Percentiles rank a stretch among this genome's conserved stretches.
phyloP scores from a whole-genome alignment of 2,888 invertebrate genomes.

The Entomobrya multifasciata region DNA sequence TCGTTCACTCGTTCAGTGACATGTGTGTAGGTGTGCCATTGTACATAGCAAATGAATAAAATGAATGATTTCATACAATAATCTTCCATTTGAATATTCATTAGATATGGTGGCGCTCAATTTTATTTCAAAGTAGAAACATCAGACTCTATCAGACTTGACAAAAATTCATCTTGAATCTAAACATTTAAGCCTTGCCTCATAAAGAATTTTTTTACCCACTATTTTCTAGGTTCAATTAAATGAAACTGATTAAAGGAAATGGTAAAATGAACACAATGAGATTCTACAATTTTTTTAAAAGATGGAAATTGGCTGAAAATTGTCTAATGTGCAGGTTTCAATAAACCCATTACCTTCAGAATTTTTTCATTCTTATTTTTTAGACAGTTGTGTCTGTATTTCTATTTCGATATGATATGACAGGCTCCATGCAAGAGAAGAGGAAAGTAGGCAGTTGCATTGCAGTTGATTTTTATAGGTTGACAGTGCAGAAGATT shows the following conservation, averaged over 20 bases:
- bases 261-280: no score
- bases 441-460: not conserved
- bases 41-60: not conserved
- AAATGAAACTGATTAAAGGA: no score
- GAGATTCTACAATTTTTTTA: no score
- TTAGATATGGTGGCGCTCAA: not conserved
- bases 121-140: not conserved
- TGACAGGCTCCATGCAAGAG: not conserved
- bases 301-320: not conserved
- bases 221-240: not conserved
- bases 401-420: not conserved
- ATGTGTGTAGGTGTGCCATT: not conserved
- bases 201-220: no score
- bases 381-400: conserved; percentile 23
- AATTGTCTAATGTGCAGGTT: not conserved
- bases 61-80: not conserved
- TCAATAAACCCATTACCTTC: conserved; percentile 19
- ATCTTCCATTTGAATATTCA: conserved; percentile 1
- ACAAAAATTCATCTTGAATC: no score
- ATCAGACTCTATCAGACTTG: no score
- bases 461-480: not conserved
- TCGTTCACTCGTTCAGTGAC: not conserved
- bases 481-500: conserved; percentile 56
- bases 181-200: no score
- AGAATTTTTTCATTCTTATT: not conserved